These are phyloP conservation scores for Sinhomidia bicolor DNA, from an alignment of 2,888 invertebrate species.

Conservation along the genomic window DNA sequence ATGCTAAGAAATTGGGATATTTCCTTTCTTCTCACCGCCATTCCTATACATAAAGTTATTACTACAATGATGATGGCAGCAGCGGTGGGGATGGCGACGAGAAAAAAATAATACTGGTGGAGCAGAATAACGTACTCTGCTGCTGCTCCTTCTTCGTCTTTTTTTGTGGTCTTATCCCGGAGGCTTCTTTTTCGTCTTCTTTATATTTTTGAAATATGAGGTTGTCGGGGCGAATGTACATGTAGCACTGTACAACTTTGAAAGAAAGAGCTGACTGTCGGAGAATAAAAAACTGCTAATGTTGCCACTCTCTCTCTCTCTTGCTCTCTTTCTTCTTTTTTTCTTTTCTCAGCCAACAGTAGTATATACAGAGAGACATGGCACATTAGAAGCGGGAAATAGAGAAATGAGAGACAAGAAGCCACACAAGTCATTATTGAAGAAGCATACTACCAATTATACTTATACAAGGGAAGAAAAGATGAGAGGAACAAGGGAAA, in stretches of 20 bases:
- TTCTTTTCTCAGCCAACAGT: neutral
- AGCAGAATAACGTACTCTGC: neutral
- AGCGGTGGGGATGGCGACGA: neutral
- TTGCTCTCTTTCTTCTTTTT: neutral
- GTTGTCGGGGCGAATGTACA: constrained; percentile 54
- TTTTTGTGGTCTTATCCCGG: constrained; percentile 63
- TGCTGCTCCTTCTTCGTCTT: constrained; percentile 25
- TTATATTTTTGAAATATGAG: constrained; percentile 75
- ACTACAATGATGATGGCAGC: neutral
- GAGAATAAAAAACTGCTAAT: constrained; percentile 60
- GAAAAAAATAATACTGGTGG: neutral
- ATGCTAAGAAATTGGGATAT: constrained; percentile 55
- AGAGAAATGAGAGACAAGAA: constrained; percentile 57
- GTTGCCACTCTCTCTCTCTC: constrained; percentile 12
- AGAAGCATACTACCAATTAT: constrained; percentile 16
- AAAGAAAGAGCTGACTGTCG: constrained; percentile 25
- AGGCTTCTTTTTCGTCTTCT: constrained; percentile 68
- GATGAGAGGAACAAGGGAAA: neutral
- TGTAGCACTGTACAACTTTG: constrained; percentile 54
- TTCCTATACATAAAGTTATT: constrained; percentile 5
- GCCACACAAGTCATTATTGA: constrained; percentile 69
- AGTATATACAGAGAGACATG: neutral
- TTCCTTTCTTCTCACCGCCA: neutral
- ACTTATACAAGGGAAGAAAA: neutral
- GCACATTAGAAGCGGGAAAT: constrained; percentile 22